Conservation (phyloP, 2,113 vertebrate genomes). For the Dipodomys merriami region DNA sequence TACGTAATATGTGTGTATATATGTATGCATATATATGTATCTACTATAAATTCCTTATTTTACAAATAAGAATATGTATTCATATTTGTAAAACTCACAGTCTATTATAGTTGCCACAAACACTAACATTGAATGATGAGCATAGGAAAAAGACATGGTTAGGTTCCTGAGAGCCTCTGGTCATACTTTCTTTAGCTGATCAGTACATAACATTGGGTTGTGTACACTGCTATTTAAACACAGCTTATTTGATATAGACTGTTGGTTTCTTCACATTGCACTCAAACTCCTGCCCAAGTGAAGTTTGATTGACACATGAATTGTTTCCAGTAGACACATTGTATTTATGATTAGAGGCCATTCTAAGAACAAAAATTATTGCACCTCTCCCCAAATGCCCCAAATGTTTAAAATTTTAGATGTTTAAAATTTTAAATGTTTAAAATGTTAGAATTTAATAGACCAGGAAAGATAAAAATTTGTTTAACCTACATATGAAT, state of each 20-base stretch:
- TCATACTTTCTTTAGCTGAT: neutral
- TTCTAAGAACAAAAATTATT: neutral
- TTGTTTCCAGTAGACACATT: neutral
- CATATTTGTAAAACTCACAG: neutral
- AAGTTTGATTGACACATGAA: neutral
- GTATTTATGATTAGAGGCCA: neutral
- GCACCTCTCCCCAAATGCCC: neutral
- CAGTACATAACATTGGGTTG: neutral
- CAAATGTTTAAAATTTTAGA: neutral
- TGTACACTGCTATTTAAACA: neutral
- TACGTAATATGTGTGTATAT: too few species aligned
- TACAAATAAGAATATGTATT: neutral
- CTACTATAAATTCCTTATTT: too few species aligned
- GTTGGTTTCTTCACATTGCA: neutral
- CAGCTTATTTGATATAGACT: neutral
- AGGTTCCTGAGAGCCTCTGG: neutral
- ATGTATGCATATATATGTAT: too few species aligned
- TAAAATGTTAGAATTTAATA: neutral
- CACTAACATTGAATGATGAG: neutral
- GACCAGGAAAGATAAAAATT: neutral
- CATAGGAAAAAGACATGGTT: neutral
- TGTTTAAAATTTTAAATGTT: too few species aligned
- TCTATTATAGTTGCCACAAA: neutral
- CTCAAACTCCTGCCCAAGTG: neutral
- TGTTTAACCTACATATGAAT: neutral